Evolutionary conservation across 2,113 vertebrate species (phyloP), one percentile per base, ranked within the genome.

Genomic region (Percina caprodes): DNA sequence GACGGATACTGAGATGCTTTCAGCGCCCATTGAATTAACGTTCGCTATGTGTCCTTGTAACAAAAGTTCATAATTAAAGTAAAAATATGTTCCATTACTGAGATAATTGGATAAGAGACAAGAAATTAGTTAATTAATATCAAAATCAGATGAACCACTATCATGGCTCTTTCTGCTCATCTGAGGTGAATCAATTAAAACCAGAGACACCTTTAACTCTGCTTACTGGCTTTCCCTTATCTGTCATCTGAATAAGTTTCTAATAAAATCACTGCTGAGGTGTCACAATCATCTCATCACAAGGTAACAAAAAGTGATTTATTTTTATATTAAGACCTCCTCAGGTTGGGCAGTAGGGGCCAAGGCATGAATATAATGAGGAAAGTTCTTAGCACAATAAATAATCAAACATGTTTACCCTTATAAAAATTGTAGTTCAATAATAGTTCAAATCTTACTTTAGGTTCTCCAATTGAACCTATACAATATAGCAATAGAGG

Each of bases 171-270:
- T 62, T 51, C 62, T 16, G 46, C 71, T 80, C 45, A 70, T 87
- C 46, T 77, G 23, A 81, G 82, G 56, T 74, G 69, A 90, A 88
- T 91, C 68, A 91, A 89, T 92, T 91, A 89, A 35, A 58, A 73
- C 39, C 39, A 70, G 66, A 61, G 58, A 84, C 69, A 72, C 79
- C 67, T 86, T 90, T 72, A 84, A 85, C n/a, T 13, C 58, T 79
- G 76, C 87, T 87, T 66, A 73, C 60, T 6, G 33, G 80, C 84
- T 82, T 74, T 72, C 23, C 63, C 39, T 80, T 75, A 80, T 82
- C 62, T 58, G 49, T 55, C 59, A 55, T 26, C 76, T 75, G 30
- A 82, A 83, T 72, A 61, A 18, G 12, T 63, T 85, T 84, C 63
- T 83, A 89, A 90, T 92, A 69, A 88, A 88, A 84, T 86, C 30